phyloP scores from a whole-genome alignment of 2,797 vertebrate genomes.

The Xiphophorus birchmanni region DNA sequence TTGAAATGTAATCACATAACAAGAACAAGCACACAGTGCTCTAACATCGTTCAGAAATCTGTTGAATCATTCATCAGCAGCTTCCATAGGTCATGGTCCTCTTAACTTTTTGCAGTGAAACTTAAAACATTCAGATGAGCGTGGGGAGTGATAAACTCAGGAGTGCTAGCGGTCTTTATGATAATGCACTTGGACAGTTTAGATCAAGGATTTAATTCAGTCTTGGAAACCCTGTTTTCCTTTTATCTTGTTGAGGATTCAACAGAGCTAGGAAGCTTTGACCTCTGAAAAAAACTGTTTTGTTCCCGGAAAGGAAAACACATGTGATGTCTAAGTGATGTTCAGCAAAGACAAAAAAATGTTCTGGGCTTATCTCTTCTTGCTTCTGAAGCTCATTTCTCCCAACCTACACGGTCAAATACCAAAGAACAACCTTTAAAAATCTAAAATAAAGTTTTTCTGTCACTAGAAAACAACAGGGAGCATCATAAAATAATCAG shows the following conservation, averaged over 20 bases:
- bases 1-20: slow-evolving; percentile 7
- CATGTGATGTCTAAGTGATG: slow-evolving; percentile 10
- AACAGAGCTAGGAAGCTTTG: slow-evolving; percentile 23
- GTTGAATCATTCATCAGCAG: slow-evolving; percentile 41
- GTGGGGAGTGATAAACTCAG: background rate
- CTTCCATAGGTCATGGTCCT: background rate
- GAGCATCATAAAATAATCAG: slow-evolving; percentile 35
- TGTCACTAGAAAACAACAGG: slow-evolving; percentile 33
- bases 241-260: slow-evolving; percentile 36
- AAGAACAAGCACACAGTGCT: slow-evolving; percentile 9
- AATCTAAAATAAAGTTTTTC: slow-evolving; percentile 29
- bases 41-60: background rate
- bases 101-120: slow-evolving; percentile 18
- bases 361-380: slow-evolving; percentile 34
- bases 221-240: slow-evolving; percentile 19
- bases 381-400: slow-evolving; percentile 35
- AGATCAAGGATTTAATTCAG: slow-evolving; percentile 33
- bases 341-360: slow-evolving; percentile 8
- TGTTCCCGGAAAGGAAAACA: slow-evolving; percentile 9
- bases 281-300: background rate
- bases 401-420: slow-evolving; percentile 20
- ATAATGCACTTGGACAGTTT: slow-evolving; percentile 61
- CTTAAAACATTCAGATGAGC: slow-evolving; percentile 5
- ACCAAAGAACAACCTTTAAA: slow-evolving; percentile 24
- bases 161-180: slow-evolving; percentile 37